Base-by-base conservation (phyloP, 2,888 invertebrate species). In the Limnephilus rhombicus region DNA sequence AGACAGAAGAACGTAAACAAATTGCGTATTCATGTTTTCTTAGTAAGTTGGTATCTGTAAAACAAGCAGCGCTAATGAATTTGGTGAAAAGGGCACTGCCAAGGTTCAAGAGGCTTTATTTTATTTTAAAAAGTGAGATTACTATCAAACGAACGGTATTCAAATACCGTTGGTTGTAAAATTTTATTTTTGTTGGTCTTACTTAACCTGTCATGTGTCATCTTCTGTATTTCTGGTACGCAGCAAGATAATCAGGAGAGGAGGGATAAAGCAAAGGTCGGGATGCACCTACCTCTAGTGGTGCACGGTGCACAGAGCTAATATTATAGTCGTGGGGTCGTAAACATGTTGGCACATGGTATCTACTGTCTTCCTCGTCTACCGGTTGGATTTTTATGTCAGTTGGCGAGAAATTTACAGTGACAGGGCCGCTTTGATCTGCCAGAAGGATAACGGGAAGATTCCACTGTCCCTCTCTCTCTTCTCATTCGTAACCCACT, bases 351-450 rank as follows among this genome's bases (percentile, higher is more conserved):
- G 34, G 88, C 80, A 80, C 34, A 41, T 15, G 49, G 88, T 53
- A 80, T 80, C 68, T 9, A 68, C 68, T 3, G 24, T 68, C 41
- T 88, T 34, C 68, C 34, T 80, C 37, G 2, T 86, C 29, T n/a
- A 80, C 31, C 68, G 4, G 88, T 68, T 31, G 80, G 29, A 88
- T 80, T 88, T 88, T 80, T 88, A 80, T 80, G 31, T n/a, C 41
- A 31, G 53, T 88, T 80, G 68, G 88, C 80, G 88, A 37, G 34
- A 80, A 88, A 88, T 88, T 80, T 68, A 88, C 80, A 34, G 34
- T 18, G 68, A 88, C 80, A 34, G 68, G n/a, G 68, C n/a, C 68
- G 68, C 88, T 88, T 88, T 88, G 88, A 88, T 86, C 86, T 80
- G 68, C 68, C 80, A 29, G 41, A 24, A 24, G 88, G 34, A 88